Evolutionary conservation across 2,797 vertebrate species (phyloP).

Genomic region (Lemur catta): DNA sequence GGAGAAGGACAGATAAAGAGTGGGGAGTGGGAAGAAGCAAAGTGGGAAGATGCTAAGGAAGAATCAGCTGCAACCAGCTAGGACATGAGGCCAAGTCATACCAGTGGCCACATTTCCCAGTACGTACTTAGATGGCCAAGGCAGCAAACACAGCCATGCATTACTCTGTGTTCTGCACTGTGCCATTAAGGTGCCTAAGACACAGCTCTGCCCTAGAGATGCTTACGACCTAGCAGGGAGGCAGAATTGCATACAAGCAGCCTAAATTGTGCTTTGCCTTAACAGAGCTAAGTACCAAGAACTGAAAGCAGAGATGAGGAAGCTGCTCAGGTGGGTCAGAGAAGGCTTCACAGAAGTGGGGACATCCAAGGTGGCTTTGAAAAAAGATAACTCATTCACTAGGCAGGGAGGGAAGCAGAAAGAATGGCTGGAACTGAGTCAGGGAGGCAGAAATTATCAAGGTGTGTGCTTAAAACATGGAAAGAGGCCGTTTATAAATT

Average conservation of each 20-base stretch:
- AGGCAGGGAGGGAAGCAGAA: neutral
- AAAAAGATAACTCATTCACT: neutral
- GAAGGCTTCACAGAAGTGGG: neutral
- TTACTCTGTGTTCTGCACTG: neutral
- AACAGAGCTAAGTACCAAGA: neutral
- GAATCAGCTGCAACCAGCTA: neutral
- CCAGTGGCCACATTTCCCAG: neutral
- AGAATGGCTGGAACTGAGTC: fast-evolving
- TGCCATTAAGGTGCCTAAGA: neutral
- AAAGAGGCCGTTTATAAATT: neutral
- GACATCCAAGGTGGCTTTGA: neutral
- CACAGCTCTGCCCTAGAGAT: neutral
- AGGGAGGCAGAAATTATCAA: neutral
- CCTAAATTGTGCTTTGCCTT: neutral
- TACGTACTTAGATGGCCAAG: neutral
- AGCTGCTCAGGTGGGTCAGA: neutral
- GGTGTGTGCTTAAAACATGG: neutral
- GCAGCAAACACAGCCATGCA: neutral
- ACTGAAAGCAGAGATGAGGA: neutral
- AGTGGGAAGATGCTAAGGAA: neutral
- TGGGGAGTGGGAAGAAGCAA: neutral
- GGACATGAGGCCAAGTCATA: fast-evolving
- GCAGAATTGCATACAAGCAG: neutral
- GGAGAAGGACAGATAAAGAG: neutral
- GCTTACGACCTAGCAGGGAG: fast-evolving